Evolutionary conservation across 2,113 vertebrate genomes (phyloP), one percentile per base, ranked within the genome.

Genomic region (Siniperca chuatsi): DNA sequence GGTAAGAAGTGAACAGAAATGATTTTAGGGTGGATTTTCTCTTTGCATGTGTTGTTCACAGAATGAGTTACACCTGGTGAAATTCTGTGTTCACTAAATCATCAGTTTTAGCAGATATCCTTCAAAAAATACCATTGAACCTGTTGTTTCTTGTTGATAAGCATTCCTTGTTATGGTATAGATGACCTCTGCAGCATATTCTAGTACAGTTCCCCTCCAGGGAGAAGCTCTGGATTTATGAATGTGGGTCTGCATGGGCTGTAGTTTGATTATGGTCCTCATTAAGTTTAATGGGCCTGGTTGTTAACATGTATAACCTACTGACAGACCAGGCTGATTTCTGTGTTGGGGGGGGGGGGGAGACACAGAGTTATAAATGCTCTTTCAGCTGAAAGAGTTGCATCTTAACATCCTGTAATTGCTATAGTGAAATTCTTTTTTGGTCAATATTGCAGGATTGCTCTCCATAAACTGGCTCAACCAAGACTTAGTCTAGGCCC

Each of bases 201-300:
- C 23, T 18, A 1, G 68, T 73, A 16, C 74, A 71, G 77, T 23
- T 75, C 25, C 40, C 25, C 87, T 81, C 87, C 23, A 42, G 84
- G 86, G 87, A 80, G 42, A 46, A 40, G 72, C 12, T 84, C 82
- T 87, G 62, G 71, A 75, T 69, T 71, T 58, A 72, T 75, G 66
- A 13, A 35, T 35, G 60, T 7, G 64, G 40, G 67, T 75, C 89
- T 90, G 89, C 65, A 64, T 13, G 5, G 66, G 4, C 40, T 73
- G 60, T 87, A 91, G 90, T 90, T 84, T 85, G 69, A 93, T 91
- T 90, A 91, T 8, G 33, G 55, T 15, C 44, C 78, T 84, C 83
- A 90, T 91, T 91, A 73, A 82, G 35, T 91, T 89, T 73, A 87
- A 84, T 67, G 55, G 60, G 65, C 37, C 91, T 75, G 81, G 78